These are phyloP conservation scores for Carlito syrichta DNA, from an alignment of 2,113 vertebrate genomes.

Conservation along the genomic window DNA sequence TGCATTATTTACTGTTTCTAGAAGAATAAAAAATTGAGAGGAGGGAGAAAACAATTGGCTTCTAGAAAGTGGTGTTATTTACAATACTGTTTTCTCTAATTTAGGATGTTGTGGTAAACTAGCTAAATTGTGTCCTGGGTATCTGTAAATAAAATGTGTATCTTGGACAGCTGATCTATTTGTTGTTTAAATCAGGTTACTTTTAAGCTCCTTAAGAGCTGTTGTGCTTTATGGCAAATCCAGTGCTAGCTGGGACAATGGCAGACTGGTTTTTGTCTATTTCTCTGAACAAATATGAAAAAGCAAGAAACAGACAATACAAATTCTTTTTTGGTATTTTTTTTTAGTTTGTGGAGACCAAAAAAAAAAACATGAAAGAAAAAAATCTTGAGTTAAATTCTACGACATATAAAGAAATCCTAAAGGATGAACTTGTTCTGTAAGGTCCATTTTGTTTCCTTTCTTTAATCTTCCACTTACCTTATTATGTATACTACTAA, in stretches of 20 bases:
- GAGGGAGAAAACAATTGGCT: not conserved
- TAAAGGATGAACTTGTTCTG: not conserved
- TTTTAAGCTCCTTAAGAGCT: slow-evolving; percentile 11
- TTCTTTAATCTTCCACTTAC: slow-evolving; percentile 35
- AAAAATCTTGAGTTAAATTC: not conserved
- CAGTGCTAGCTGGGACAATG: slow-evolving; percentile 32
- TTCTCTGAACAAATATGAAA: not conserved
- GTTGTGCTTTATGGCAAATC: not conserved
- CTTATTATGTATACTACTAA: not conserved
- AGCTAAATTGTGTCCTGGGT: not conserved
- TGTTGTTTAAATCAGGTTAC: not conserved
- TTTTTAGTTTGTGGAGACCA: slow-evolving; percentile 20
- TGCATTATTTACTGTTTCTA: not conserved
- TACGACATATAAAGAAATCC: not conserved
- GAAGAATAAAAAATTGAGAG: not conserved
- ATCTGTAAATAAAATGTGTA: slow-evolving; percentile 28
- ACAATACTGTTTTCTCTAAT: not conserved
- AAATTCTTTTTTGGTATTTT: not conserved
- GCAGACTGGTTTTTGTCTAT: not conserved
- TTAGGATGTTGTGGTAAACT: not conserved
- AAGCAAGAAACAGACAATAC: slow-evolving; percentile 20
- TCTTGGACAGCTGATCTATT: not conserved
- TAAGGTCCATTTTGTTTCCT: slow-evolving; percentile 46
- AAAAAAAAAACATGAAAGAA: not conserved
- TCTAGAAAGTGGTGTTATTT: not conserved